Conservation (phyloP, 2,113 vertebrate species). For the Alces alces region DNA sequence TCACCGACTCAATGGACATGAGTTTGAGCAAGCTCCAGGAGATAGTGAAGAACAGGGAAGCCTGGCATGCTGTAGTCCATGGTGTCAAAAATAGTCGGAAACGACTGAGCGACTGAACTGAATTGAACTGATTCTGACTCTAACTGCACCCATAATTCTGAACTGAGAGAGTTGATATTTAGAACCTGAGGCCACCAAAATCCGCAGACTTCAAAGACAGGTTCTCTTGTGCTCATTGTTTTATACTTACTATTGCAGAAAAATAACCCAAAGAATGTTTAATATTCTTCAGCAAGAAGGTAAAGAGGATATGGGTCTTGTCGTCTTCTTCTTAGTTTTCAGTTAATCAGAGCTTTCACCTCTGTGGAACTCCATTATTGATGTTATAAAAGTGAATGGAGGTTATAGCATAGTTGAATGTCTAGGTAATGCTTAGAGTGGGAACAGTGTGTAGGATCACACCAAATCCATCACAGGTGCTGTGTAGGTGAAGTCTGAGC, state of each 20-base stretch:
- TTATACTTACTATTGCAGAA: neutral
- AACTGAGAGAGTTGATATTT: neutral
- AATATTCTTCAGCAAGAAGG: neutral
- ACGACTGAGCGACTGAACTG: neutral
- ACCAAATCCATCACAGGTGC: accelerated
- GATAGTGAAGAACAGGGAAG: neutral
- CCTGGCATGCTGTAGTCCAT: neutral
- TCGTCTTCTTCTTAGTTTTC: neutral
- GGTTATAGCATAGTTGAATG: neutral
- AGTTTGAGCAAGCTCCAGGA: neutral
- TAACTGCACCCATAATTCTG: neutral
- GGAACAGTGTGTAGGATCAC: accelerated
- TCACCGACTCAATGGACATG: neutral
- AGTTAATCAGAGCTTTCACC: neutral
- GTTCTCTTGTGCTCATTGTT: neutral
- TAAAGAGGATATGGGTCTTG: neutral
- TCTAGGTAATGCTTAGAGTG: neutral
- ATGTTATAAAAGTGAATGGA: neutral
- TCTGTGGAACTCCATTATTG: neutral
- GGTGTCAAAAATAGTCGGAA: neutral
- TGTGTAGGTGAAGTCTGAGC: neutral
- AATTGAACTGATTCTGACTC: neutral
- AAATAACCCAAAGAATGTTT: neutral
- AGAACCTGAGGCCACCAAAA: neutral
- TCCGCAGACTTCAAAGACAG: neutral